Conservation (phyloP, 1,140 invertebrate species). For the Diachasma alloeum region DNA sequence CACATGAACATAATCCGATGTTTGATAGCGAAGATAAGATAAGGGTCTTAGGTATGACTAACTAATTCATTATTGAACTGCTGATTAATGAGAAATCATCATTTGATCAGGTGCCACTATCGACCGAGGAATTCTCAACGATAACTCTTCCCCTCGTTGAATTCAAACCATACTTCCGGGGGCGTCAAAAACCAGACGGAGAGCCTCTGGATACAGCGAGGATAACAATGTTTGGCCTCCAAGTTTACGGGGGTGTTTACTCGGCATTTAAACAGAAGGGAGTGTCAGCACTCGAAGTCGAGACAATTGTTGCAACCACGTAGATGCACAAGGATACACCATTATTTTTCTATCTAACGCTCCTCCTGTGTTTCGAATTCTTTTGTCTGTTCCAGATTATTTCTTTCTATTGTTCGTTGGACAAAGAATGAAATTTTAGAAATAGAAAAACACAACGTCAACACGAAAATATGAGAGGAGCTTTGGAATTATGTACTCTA, state of each 20-base stretch:
- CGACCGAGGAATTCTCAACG: constrained; percentile 64
- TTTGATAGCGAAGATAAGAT: no score
- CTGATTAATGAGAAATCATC: neutral
- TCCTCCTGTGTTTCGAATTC: neutral
- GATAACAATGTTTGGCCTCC: constrained; percentile 73
- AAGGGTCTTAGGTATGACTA: no score
- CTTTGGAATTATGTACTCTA: no score
- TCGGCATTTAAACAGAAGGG: constrained; percentile 72
- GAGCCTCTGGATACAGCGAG: constrained; percentile 68
- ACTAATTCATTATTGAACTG: no score
- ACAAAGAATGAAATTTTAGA: constrained; percentile 4
- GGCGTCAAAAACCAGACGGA: constrained; percentile 65
- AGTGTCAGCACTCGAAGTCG: constrained; percentile 72
- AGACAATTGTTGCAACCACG: constrained; percentile 54
- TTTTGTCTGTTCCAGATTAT: neutral
- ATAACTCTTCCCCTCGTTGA: constrained; percentile 66
- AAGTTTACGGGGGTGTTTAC: constrained; percentile 77
- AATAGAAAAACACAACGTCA: no score
- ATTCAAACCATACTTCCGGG: constrained; percentile 73
- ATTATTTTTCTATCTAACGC: neutral
- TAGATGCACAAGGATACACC: neutral
- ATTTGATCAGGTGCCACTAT: constrained; percentile 59
- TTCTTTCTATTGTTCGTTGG: constrained; percentile 42
- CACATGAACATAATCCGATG: no score
- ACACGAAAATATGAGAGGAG: no score